These are phyloP conservation scores for Zeugodacus cucurbitae DNA, from an alignment of 1,140 invertebrate genomes.

Conservation along the genomic window DNA sequence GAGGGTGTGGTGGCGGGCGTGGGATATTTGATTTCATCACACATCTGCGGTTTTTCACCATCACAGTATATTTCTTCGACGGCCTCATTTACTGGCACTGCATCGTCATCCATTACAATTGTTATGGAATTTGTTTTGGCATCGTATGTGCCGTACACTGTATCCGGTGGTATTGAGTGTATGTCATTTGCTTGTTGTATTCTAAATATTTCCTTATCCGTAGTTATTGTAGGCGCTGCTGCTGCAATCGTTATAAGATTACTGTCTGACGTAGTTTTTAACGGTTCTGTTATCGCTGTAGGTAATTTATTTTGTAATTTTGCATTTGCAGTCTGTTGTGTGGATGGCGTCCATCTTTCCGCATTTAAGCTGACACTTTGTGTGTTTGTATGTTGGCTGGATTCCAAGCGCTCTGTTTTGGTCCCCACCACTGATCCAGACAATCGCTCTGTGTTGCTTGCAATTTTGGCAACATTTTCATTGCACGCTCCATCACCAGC, in stretches of 20 bases:
- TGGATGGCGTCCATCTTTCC: background rate
- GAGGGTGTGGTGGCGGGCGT: constrained; percentile 63
- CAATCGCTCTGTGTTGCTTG: constrained; percentile 63
- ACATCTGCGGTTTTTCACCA: constrained; percentile 50
- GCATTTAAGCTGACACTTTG: constrained; percentile 39
- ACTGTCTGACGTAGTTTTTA: background rate
- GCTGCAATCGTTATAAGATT: constrained; percentile 47
- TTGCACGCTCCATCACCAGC: constrained; percentile 70
- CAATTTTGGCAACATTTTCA: constrained; percentile 64
- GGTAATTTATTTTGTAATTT: constrained; percentile 42
- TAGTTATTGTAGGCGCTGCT: constrained; percentile 43
- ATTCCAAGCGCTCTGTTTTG: constrained; percentile 83
- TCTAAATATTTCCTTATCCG: background rate
- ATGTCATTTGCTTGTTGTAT: constrained; percentile 52
- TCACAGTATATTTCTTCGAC: constrained; percentile 64
- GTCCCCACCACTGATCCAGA: constrained; percentile 78
- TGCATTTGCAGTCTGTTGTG: constrained; percentile 19
- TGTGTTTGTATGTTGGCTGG: constrained; percentile 72
- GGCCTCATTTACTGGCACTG: constrained; percentile 70
- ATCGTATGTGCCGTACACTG: constrained; percentile 77
- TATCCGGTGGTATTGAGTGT: constrained; percentile 67
- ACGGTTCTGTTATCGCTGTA: constrained; percentile 42
- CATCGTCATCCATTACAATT: constrained; percentile 74
- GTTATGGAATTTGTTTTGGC: constrained; percentile 78
- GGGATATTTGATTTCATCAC: constrained; percentile 60